A percentile compares a stretch with the other conserved stretches of the same genome.
These are phyloP conservation scores for Nyleta sp. DNA, from an alignment of 2,888 invertebrate genomes.

Conservation along the genomic window DNA sequence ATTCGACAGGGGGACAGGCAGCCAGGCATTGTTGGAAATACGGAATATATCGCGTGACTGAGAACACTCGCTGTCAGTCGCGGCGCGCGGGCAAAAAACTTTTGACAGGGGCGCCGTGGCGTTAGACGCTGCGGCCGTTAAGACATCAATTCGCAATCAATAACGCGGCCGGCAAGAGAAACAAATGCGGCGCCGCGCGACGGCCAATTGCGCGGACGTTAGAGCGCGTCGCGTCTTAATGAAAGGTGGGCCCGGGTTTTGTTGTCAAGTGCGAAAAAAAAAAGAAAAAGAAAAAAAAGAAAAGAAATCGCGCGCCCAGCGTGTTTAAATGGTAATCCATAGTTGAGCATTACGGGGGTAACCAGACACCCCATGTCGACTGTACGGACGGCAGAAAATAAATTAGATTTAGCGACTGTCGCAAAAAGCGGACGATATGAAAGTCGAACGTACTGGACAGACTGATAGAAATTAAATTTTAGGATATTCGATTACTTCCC, in stretches of 20 bases:
- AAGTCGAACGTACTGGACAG: constrained; percentile 76
- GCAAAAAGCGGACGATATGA: constrained; percentile 81
- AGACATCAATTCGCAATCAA: constrained; percentile 41
- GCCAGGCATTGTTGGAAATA: constrained; percentile 39
- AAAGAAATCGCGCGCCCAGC: constrained; percentile 66
- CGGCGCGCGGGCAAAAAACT: constrained; percentile 33
- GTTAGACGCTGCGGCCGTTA: constrained; percentile 33
- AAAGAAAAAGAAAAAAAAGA: too few relatives aligned
- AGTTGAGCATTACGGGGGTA: constrained; percentile 62
- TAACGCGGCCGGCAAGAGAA: background rate
- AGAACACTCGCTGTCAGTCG: constrained; percentile 56
- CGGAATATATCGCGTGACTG: constrained; percentile 52
- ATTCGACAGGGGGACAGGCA: constrained; percentile 39
- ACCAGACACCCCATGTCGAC: constrained; percentile 66
- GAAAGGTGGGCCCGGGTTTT: constrained; percentile 35
- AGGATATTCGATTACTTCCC: constrained; percentile 81
- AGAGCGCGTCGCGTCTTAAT: constrained; percentile 41
- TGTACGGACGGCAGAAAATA: constrained; percentile 74
- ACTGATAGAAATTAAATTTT: constrained; percentile 81
- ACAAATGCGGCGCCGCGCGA: background rate
- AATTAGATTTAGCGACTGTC: constrained; percentile 81
- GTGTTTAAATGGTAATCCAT: constrained; percentile 61
- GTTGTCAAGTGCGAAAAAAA: too few relatives aligned
- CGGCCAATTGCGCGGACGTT: constrained; percentile 19
- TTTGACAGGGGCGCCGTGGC: constrained; percentile 35